A percentile compares a stretch with the other conserved stretches of the same genome.
These are phyloP conservation scores for Physocephala rufipes DNA, from an alignment of 2,888 invertebrate species.

Conservation along the genomic window DNA sequence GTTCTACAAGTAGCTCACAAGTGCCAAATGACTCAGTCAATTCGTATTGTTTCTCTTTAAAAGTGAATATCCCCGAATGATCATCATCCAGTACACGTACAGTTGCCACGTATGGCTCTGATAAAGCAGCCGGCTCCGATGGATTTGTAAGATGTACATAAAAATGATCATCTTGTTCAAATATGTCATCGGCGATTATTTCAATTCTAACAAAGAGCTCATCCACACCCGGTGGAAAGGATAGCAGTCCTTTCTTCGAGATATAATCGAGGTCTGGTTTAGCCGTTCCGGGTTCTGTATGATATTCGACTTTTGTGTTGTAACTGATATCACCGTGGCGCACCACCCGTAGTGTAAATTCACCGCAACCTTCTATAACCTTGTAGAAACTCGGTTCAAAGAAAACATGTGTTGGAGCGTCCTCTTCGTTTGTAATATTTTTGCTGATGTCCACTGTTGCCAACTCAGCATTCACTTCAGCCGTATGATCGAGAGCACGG, in stretches of 20 bases:
- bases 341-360: slow-evolving; percentile 88
- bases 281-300: slow-evolving; percentile 97
- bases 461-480: too few species aligned
- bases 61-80: slow-evolving; percentile 96
- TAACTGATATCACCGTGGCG: slow-evolving; percentile 83
- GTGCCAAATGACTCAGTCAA: slow-evolving; percentile 92
- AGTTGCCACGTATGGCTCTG: slow-evolving; percentile 90
- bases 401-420: slow-evolving; percentile 77
- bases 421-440: too few species aligned
- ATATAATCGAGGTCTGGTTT: slow-evolving; percentile 96
- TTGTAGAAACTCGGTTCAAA: slow-evolving; percentile 99
- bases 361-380: slow-evolving; percentile 97
- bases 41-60: slow-evolving; percentile 84
- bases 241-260: slow-evolving; percentile 83
- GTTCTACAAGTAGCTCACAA: slow-evolving; percentile 82
- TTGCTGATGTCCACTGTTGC: too few species aligned
- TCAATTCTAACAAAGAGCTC: slow-evolving; percentile 88
- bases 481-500: too few species aligned
- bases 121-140: slow-evolving; percentile 76
- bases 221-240: slow-evolving; percentile 88
- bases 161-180: slow-evolving; percentile 99
- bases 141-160: slow-evolving; percentile 83
- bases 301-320: slow-evolving; percentile 87
- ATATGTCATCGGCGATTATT: slow-evolving; percentile 98
- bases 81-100: slow-evolving; percentile 99